Evolutionary conservation across 2,888 invertebrate genomes (phyloP).

Genomic region (Julus scandinavius): DNA sequence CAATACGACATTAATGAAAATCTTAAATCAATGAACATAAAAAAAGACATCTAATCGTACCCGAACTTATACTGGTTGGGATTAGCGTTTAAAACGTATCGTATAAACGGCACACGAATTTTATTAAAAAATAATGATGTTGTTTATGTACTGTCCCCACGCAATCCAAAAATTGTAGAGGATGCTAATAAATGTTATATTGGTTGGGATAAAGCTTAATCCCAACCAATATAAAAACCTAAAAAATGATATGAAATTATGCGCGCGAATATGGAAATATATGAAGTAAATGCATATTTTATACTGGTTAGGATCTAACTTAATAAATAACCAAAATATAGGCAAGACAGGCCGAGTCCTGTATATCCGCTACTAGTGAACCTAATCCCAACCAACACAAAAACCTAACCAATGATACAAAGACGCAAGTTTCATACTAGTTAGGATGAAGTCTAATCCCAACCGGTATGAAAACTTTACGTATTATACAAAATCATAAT

Average conservation of each 20-base stretch:
- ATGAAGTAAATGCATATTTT: background rate
- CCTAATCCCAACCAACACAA: background rate
- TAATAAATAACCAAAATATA: too few species aligned
- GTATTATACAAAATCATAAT: too few species aligned
- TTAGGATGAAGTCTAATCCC: background rate
- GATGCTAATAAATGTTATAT: too few species aligned
- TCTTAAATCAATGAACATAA: background rate
- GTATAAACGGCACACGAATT: background rate
- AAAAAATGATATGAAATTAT: background rate
- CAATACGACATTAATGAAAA: background rate
- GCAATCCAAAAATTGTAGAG: background rate
- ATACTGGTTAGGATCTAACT: background rate
- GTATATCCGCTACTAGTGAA: too few species aligned
- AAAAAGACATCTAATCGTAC: too few species aligned
- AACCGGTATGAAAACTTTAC: background rate
- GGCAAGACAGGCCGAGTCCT: too few species aligned
- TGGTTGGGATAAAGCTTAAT: background rate
- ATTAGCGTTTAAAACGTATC: background rate
- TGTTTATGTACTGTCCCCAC: background rate
- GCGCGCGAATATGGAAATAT: background rate
- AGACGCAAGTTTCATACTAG: background rate
- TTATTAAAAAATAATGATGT: background rate
- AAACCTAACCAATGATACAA: background rate
- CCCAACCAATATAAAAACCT: background rate
- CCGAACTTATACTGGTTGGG: background rate